Conservation (phyloP, 2,113 vertebrate species). For the Acrocephalus kingi region DNA sequence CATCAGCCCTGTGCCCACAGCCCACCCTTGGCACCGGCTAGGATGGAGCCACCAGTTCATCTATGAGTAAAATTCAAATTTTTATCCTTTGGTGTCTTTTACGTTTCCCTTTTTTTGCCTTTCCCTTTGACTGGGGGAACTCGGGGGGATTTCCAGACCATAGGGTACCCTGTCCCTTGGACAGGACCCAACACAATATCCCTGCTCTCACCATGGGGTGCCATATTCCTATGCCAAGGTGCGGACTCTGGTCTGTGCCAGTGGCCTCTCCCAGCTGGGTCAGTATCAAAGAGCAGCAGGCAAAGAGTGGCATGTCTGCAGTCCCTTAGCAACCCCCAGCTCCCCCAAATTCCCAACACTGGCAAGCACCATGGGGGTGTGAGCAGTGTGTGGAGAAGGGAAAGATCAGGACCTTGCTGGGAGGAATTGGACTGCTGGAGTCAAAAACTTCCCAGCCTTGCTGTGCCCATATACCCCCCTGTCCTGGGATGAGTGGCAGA, state of each 20-base stretch:
- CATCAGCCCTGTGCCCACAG: not conserved
- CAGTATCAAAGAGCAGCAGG: accelerated
- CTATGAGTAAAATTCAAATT: not conserved
- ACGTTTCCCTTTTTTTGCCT: not conserved
- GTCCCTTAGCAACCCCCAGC: no score
- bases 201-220: accelerated
- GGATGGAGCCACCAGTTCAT: not conserved
- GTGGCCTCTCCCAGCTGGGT: not conserved
- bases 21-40: not conserved
- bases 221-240: accelerated
- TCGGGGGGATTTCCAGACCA: not conserved
- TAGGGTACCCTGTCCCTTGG: accelerated
- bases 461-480: accelerated
- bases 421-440: not conserved
- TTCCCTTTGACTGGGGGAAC: not conserved
- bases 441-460: not conserved
- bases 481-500: not conserved
- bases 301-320: not conserved
- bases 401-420: not conserved
- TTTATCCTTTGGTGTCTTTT: not conserved
- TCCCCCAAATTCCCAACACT: accelerated
- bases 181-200: accelerated
- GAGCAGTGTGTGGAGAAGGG: not conserved
- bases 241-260: not conserved
- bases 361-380: accelerated